A percentile compares a stretch with the other conserved stretches of the same genome.
These are phyloP conservation scores for Bubo scandiacus DNA, from an alignment of 2,113 vertebrate genomes.

Conservation along the genomic window DNA sequence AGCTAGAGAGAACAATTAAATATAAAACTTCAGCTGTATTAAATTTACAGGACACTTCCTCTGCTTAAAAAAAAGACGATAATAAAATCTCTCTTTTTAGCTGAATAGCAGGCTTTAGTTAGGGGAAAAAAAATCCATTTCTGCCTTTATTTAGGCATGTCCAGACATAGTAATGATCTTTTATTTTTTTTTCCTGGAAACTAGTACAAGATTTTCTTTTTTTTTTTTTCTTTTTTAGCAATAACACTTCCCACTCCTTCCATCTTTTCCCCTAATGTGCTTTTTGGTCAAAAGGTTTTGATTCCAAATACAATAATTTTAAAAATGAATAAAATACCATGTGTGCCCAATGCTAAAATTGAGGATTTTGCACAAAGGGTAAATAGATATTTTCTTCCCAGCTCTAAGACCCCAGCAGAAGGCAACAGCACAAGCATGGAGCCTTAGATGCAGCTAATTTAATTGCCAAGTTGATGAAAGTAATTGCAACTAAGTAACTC, in stretches of 20 bases:
- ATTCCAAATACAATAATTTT: not conserved
- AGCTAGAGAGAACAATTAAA: conserved; percentile 83
- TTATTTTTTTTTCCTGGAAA: not conserved
- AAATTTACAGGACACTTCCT: conserved; percentile 61
- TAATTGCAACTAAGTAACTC: not conserved
- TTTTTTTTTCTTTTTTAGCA: not conserved
- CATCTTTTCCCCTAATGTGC: not conserved
- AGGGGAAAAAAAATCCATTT: not conserved
- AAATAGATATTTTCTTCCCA: not conserved
- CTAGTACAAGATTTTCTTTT: not conserved
- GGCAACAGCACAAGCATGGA: not conserved
- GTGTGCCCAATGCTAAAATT: not conserved
- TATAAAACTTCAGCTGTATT: conserved; percentile 80
- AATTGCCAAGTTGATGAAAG: not conserved
- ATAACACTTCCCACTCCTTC: not conserved
- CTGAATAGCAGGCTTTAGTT: conserved; percentile 39
- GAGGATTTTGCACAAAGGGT: conserved; percentile 43
- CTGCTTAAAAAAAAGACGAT: not conserved
- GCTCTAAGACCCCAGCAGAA: not conserved
- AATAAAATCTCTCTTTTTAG: conserved; percentile 11
- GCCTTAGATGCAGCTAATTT: not conserved
- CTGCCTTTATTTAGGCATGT: conserved; percentile 36
- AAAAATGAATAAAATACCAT: conserved; percentile 41
- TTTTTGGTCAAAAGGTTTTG: conserved; percentile 39
- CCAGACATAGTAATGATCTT: not conserved